Conservation (phyloP, 1,140 invertebrate species). For the Yoshiicerus persimilis region DNA sequence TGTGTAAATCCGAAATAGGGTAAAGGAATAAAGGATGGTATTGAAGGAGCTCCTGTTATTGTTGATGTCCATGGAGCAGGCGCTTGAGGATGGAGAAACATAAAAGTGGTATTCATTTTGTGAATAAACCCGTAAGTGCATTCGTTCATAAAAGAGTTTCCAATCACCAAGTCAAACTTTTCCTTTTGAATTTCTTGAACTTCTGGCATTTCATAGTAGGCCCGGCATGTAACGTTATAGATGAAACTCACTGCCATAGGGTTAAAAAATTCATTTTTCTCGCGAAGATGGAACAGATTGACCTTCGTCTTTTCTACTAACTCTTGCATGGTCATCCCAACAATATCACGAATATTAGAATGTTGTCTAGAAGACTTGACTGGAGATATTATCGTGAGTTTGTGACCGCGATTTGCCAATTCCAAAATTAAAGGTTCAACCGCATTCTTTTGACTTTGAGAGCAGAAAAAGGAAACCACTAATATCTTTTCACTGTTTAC, state of each 20-base stretch:
- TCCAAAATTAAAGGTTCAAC: slow-evolving; percentile 41
- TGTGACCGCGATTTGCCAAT: slow-evolving; percentile 47
- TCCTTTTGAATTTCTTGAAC: slow-evolving; percentile 46
- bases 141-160: slow-evolving; percentile 56
- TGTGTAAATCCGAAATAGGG: background rate
- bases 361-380: slow-evolving; percentile 13
- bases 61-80: background rate
- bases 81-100: slow-evolving; percentile 53
- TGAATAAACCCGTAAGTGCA: slow-evolving; percentile 57
- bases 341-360: slow-evolving; percentile 30
- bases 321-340: background rate
- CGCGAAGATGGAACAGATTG: background rate
- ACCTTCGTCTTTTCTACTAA: background rate
- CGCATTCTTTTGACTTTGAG: slow-evolving; percentile 35
- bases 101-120: slow-evolving; percentile 53
- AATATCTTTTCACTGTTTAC: slow-evolving; percentile 27
- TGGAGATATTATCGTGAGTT: slow-evolving; percentile 41
- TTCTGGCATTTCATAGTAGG: slow-evolving; percentile 1
- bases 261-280: background rate
- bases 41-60: background rate
- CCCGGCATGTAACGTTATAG: background rate
- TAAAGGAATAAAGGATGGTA: slow-evolving; percentile 2
- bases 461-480: slow-evolving; percentile 17
- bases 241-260: background rate
- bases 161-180: slow-evolving; percentile 57